Evolutionary conservation across 2,888 invertebrate species (phyloP), one percentile per base, ranked within the genome.

Genomic region (Monoplex corrugatus): DNA sequence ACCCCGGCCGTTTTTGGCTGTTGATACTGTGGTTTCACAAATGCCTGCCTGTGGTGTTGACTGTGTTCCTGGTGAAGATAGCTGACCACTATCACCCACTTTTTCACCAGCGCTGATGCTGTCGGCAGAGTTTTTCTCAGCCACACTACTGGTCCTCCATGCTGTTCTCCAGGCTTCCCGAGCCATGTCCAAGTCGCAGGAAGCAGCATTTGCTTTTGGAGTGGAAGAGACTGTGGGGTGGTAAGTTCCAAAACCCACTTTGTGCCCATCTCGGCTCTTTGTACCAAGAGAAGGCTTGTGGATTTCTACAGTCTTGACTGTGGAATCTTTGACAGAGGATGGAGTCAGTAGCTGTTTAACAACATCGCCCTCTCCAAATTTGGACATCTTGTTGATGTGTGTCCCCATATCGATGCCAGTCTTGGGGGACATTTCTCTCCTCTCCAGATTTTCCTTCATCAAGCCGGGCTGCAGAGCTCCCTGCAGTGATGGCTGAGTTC

Each of bases 71-170:
- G 63, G n/a, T n/a, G n/a, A n/a, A n/a, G n/a, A n/a, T n/a, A n/a
- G n/a, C n/a, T n/a, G 28, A 68, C 63, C 28, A 28, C 63, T 68
- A n/a, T 28, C n/a, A 28, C 63, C 23, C 3, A 23, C 68, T 16
- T 38, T 32, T 23, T 80, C 43, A 23, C 43, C 40, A 28, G 78
- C 38, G 43, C n/a, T 13, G 10, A 28, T 44, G 68, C 28, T 40
- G 43, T 72, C 72, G 40, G 86, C 5, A 43, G 86, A 2, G 23
- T 35, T 32, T 35, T 16, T 80, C 19, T n/a, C 68, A 2, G 72
- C n/a, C 32, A 86, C 32, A 23, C 57, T 86, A 57, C 84, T 84
- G 45, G 82, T 19, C 43, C 85, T 85, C 86, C 86, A 86, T 6
- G 86, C 86, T 1, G 28, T 72, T 19, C 44, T 38, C 86, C 86